Evolutionary conservation across 2,797 vertebrate genomes (phyloP).

Genomic region (Gadopsis marmoratus): DNA sequence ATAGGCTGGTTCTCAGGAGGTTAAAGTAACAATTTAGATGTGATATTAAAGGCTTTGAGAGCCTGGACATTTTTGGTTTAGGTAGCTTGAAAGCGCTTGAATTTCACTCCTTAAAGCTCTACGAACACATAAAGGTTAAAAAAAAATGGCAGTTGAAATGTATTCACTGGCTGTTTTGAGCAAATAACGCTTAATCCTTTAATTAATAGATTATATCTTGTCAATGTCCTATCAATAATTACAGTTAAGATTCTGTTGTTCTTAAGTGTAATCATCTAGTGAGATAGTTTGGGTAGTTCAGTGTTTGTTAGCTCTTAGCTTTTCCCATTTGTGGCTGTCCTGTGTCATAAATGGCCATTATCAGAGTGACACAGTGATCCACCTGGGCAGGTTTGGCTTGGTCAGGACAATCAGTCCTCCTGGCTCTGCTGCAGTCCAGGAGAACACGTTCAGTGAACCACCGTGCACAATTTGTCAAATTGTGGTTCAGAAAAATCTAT

Average conservation of each 20-base stretch:
- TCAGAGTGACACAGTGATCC: slow-evolving; percentile 64
- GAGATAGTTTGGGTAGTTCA: neutral
- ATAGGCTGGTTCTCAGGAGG: no score
- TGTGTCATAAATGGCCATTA: slow-evolving; percentile 73
- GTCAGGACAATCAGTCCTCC: slow-evolving; percentile 33
- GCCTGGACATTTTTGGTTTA: no score
- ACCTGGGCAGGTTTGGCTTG: slow-evolving; percentile 36
- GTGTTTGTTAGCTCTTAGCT: slow-evolving; percentile 52
- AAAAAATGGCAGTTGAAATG: neutral
- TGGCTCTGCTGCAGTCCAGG: slow-evolving; percentile 38
- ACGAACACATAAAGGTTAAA: neutral
- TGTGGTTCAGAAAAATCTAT: neutral
- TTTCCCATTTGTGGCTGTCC: slow-evolving; percentile 73
- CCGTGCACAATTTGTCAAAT: neutral
- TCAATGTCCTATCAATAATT: neutral
- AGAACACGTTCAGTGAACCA: slow-evolving; percentile 42
- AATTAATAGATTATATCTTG: neutral
- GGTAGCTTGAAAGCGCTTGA: no score
- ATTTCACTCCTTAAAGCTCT: no score
- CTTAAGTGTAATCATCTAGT: neutral
- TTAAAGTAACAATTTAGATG: no score
- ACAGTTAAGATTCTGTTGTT: neutral
- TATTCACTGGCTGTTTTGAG: neutral
- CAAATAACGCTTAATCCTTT: neutral
- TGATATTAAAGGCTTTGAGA: no score